These are phyloP conservation scores for Apodemia zela DNA, from an alignment of 2,888 invertebrate species.

Conservation along the genomic window DNA sequence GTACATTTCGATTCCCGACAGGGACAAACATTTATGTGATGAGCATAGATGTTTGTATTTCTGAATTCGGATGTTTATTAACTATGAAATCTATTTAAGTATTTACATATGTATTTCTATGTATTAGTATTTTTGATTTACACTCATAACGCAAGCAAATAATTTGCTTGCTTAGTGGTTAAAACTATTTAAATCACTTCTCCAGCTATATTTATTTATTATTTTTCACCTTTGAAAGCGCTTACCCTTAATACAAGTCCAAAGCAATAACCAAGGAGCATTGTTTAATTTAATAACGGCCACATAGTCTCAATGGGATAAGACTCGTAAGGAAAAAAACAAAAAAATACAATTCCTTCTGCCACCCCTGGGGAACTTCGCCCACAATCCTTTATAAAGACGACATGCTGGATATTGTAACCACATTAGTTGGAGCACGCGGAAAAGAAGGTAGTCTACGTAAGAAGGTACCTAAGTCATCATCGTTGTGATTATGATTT, in stretches of 20 bases:
- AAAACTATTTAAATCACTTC: no score
- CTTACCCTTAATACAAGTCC: slow-evolving; percentile 53
- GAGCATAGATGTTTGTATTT: no score
- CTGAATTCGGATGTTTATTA: no score
- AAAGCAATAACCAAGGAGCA: slow-evolving; percentile 56
- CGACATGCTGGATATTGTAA: slow-evolving; percentile 27
- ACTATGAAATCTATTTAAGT: no score
- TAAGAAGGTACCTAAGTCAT: no score
- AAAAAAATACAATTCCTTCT: slow-evolving; percentile 50
- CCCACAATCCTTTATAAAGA: slow-evolving; percentile 57
- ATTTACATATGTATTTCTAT: no score
- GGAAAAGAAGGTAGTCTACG: neutral
- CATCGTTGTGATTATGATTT: neutral
- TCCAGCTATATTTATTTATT: neutral
- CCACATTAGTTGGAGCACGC: slow-evolving; percentile 37
- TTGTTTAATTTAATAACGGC: slow-evolving; percentile 77
- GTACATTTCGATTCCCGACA: no score
- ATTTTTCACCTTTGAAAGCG: slow-evolving; percentile 21
- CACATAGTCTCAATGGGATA: slow-evolving; percentile 42
- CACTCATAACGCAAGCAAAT: no score
- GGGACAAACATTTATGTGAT: no score
- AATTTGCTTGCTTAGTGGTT: no score
- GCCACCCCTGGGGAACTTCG: slow-evolving; percentile 57
- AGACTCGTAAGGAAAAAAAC: slow-evolving; percentile 43
- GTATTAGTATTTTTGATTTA: no score